Conservation (phyloP, 2,888 invertebrate species). For the Spilosoma lubricipeda region DNA sequence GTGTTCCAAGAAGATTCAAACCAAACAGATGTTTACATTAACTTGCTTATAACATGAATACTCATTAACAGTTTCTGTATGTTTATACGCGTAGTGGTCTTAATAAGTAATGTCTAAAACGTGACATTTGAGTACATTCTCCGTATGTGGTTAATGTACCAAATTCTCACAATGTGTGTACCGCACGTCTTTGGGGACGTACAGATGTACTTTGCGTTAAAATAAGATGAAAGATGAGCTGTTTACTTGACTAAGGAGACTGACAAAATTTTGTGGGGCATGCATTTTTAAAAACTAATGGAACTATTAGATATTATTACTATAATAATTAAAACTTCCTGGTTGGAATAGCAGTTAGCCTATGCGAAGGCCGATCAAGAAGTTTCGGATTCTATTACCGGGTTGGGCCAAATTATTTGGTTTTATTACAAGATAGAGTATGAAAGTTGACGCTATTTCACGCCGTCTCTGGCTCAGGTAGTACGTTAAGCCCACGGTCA, state of each 20-base stretch:
- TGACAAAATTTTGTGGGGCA: too few species aligned
- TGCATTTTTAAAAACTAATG: too few species aligned
- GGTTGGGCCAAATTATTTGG: too few species aligned
- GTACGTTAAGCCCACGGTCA: too few species aligned
- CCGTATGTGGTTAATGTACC: background rate
- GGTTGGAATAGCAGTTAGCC: too few species aligned
- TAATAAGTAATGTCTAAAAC: slow-evolving; percentile 1
- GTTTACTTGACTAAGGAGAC: background rate
- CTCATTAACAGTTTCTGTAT: background rate
- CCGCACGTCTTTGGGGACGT: background rate
- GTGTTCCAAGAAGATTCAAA: background rate
- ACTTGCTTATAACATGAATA: background rate
- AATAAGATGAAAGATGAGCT: background rate
- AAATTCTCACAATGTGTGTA: background rate
- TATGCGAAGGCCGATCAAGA: too few species aligned
- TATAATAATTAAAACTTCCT: too few species aligned
- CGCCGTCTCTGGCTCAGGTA: too few species aligned
- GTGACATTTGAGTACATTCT: background rate
- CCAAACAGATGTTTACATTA: background rate
- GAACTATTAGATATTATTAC: too few species aligned
- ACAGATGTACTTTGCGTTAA: background rate
- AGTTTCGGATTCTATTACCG: too few species aligned
- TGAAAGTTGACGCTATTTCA: too few species aligned
- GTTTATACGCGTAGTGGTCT: background rate
- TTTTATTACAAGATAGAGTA: too few species aligned